Percentiles rank a stretch among this genome's conserved stretches.
Evolutionary conservation across 30 jellyfish, hydroid and myxozoan species (phyloP).

Genomic region (Aurelia coerulea): DNA sequence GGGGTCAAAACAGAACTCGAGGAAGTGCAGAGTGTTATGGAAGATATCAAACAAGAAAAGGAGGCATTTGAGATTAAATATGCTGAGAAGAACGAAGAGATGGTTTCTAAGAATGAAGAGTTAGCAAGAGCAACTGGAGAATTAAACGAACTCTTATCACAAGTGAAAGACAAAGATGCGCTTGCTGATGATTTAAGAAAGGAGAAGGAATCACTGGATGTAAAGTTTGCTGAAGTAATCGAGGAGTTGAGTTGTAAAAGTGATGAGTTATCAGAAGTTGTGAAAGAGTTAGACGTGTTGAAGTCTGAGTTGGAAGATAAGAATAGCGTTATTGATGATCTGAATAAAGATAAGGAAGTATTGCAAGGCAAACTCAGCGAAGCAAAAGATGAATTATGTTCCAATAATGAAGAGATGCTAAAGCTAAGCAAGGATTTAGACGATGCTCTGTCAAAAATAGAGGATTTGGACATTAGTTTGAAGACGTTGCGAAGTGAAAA

Average conservation of each 20-base stretch:
- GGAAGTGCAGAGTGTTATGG: background rate
- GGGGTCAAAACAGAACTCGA: no score
- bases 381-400: background rate
- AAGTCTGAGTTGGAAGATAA: background rate
- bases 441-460: background rate
- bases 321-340: background rate
- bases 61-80: background rate
- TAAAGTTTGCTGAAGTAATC: no score
- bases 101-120: background rate
- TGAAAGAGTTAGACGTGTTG: background rate
- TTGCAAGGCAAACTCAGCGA: background rate
- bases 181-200: no score
- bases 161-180: background rate
- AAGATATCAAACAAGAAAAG: no score
- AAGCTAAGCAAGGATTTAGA: background rate
- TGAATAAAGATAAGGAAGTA: background rate
- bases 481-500: background rate
- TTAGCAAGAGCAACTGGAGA: background rate
- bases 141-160: background rate
- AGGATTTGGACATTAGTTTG: background rate
- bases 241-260: background rate
- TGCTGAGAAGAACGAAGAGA: background rate
- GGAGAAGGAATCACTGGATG: no score
- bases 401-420: background rate
- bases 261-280: background rate